Evolutionary conservation across 2,888 invertebrate species (phyloP).

Genomic region (Cloeon dipterum): DNA sequence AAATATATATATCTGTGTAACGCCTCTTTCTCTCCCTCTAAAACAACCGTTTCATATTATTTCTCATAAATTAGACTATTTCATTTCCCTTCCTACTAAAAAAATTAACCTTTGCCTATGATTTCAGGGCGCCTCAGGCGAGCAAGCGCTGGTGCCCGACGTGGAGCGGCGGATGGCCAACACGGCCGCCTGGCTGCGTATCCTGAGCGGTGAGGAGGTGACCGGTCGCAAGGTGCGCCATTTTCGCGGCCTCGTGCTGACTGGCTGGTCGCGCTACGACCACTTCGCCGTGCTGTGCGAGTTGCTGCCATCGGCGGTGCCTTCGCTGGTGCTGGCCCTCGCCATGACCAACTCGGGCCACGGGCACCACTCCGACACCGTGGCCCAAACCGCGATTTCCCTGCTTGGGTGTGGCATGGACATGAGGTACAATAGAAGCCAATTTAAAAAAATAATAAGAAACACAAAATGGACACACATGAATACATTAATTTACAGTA

Average conservation of each 20-base stretch:
- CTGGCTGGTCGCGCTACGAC: constrained; percentile 49
- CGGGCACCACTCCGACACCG: background rate
- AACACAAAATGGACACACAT: too few relatives aligned
- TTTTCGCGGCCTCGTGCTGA: constrained; percentile 41
- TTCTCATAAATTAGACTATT: too few relatives aligned
- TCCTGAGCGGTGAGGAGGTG: constrained; percentile 1
- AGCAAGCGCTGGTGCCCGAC: constrained; percentile 4
- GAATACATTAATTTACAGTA: too few relatives aligned
- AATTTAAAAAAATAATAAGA: too few relatives aligned
- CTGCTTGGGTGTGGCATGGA: background rate
- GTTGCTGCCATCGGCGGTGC: constrained; percentile 32
- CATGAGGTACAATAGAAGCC: too few relatives aligned
- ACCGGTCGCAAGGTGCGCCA: constrained; percentile 7
- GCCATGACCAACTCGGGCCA: constrained; percentile 18
- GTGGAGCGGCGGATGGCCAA: background rate
- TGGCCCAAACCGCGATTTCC: background rate
- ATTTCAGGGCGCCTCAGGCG: constrained; percentile 2
- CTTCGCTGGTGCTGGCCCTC: constrained; percentile 35
- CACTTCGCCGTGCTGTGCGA: constrained; percentile 42
- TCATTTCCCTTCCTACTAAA: too few relatives aligned
- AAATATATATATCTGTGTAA: too few relatives aligned
- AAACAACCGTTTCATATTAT: too few relatives aligned
- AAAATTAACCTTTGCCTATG: too few relatives aligned
- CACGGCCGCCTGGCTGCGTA: constrained; percentile 3
- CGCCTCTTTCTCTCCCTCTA: too few relatives aligned